These are phyloP conservation scores for Zophobas atratus DNA, from an alignment of 1,140 invertebrate genomes.

Conservation along the genomic window DNA sequence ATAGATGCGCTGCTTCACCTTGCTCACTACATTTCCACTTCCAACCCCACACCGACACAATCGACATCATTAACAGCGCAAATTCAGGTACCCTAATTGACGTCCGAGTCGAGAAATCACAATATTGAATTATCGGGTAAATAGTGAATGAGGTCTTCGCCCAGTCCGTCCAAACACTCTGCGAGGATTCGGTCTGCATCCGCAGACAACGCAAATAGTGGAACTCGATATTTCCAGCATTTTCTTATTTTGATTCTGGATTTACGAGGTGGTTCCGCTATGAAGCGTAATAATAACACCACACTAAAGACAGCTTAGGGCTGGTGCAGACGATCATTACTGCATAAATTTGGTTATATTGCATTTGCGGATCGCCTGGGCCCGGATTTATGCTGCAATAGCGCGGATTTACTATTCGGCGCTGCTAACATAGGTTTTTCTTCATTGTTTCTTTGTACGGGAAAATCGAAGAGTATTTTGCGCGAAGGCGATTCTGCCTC, in stretches of 20 bases:
- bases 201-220: slow-evolving; percentile 1
- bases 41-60: too few species aligned
- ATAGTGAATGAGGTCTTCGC: slow-evolving; percentile 15
- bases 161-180: neutral
- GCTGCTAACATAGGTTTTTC: neutral
- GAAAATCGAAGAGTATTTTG: slow-evolving; percentile 21
- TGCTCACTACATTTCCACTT: too few species aligned
- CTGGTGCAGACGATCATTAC: slow-evolving; percentile 35
- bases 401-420: slow-evolving; percentile 4
- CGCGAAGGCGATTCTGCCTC: slow-evolving; percentile 14
- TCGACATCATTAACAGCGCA: neutral
- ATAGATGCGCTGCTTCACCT: too few species aligned
- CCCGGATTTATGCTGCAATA: slow-evolving; percentile 34
- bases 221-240: slow-evolving; percentile 1
- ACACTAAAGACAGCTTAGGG: slow-evolving; percentile 25
- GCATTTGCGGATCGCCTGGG: slow-evolving; percentile 9
- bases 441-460: neutral
- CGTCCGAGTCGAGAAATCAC: slow-evolving; percentile 12
- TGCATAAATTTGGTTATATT: slow-evolving; percentile 46
- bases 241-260: slow-evolving; percentile 9
- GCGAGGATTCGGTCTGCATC: neutral
- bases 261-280: slow-evolving; percentile 16
- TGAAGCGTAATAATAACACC: slow-evolving; percentile 21
- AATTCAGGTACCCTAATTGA: slow-evolving; percentile 38
- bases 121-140: slow-evolving; percentile 17